Evolutionary conservation across 2,113 vertebrate species (phyloP), one percentile per base, ranked within the genome.

Genomic region (Psilopogon haemacephalus): DNA sequence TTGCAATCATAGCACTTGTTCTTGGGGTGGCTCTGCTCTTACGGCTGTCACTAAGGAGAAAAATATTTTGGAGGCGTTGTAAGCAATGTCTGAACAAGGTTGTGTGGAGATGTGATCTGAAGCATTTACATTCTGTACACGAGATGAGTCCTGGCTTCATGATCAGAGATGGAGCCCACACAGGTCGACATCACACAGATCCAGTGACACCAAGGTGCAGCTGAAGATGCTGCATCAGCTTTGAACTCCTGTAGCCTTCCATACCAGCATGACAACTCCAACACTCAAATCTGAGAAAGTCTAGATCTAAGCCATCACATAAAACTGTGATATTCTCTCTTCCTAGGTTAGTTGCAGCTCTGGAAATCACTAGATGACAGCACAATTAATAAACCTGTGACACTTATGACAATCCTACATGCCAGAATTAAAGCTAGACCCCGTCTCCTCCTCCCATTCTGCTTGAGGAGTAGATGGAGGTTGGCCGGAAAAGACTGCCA

Each of bases 1-100:
- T 89, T 87, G 80, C 64, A 95, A 93, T 85, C 68, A 76, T 8
- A 58, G 46, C 50, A 62, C 68, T 90, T 94, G 91, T 91, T 93
- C 88, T 89, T 44, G 44, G 60, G 46, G 63, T 70, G 86, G 84
- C 4, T 44, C 9, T 11, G 55, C 24, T 85, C 26, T 62, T 46
- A 59, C 1, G 8, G 50, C 23, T 93, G 46, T 4, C 52, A 9
- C 75, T 20, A n/a, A 13, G 26, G 87, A 23, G 55, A 80, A 93
- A 95, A 73, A 9, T 59, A 92, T 76, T 93, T 91, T 52, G 9
- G 23, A 40, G 93, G 46, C 15, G 37, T 78, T 69, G 64, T 18
- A 21, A 62, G 33, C 80, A 15, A 89, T 15, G 32, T 13, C 23
- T 42, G 78, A 85, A 58, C 12, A 20, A 52, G 21, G 12, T 40